Conservation (phyloP, 2,888 invertebrate genomes). For the Troides oblongomaculatus region DNA sequence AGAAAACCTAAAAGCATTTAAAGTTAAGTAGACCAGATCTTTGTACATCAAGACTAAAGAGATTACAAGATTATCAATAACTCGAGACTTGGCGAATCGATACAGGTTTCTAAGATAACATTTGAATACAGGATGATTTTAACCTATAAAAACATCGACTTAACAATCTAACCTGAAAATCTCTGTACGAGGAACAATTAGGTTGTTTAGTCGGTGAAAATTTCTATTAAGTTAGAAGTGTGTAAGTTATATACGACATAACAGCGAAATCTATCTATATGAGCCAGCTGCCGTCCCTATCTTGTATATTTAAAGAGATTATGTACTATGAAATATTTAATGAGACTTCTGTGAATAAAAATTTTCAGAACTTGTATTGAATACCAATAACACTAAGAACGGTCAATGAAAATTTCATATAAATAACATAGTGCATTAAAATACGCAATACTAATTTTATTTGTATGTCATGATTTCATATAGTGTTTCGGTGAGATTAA, state of each 20-base stretch:
- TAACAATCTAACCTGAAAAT: not conserved
- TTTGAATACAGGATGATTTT: not conserved
- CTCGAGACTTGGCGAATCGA: not conserved
- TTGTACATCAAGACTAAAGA: not conserved
- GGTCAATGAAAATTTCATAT: not conserved
- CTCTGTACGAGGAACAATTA: not conserved
- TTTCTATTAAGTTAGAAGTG: not conserved
- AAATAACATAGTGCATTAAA: not conserved
- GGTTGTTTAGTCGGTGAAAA: not conserved
- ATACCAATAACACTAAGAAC: not conserved
- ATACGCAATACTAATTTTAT: not conserved
- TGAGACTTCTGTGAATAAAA: not conserved
- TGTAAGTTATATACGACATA: not conserved
- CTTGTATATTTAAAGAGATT: not conserved
- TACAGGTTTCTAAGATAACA: not conserved
- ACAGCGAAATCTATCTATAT: not conserved
- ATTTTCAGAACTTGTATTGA: not conserved
- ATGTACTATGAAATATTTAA: not conserved
- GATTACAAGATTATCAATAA: not conserved
- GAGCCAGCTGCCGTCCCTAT: not conserved
- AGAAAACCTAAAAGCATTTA: not conserved
- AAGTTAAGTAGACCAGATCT: not conserved
- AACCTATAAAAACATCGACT: not conserved
- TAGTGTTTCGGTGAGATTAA: not conserved
- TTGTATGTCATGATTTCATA: not conserved